Evolutionary conservation across 1,140 invertebrate genomes (phyloP), one percentile per base, ranked within the genome.

Genomic region (Papilio polyxenes): DNA sequence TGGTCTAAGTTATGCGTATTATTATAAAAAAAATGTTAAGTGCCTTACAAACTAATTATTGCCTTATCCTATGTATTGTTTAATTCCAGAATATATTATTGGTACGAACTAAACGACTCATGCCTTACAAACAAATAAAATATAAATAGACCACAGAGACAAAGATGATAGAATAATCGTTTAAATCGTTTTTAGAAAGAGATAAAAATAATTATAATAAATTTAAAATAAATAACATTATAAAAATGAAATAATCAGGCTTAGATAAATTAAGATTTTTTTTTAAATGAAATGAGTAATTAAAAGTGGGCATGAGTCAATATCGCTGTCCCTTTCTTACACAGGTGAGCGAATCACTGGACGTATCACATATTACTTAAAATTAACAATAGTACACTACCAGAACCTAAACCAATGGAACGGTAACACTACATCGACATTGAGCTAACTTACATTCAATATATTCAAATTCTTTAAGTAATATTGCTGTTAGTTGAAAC

Each of bases 391-490:
- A 3, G 37, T 89, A 93, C 91, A 85, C 91, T 94, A 94, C 89
- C 88, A 91, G 87, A 91, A 92, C 90, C 90, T 94, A 91, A 93
- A 89, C 89, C 91, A 93, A 92, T 94, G 92, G 93, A 94, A 94
- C 93, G 93, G 93, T 92, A 92, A 90, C 83, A 92, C 89, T 89
- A 93, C 90, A 92, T 89, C 86, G 88, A 93, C 88, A 93, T 94
- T 94, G 93, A 94, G 93, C 93, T 94, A 92, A 92, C 91, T 94
- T 94, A 94, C 88, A 91, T 89, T 89, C 90, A 91, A 94, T 93
- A 93, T 93, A 93, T 92, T 92, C 90, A 90, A 89, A 91, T 86
- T 89, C 86, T 89, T 94, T 94, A 94, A 93, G 93, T 94, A 94
- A 90, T 92, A 94, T 94, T 93, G 91, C 93, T 93, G 92, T 94